Evolutionary conservation across 1,140 invertebrate species (phyloP).

Genomic region (Amyelois transitella): DNA sequence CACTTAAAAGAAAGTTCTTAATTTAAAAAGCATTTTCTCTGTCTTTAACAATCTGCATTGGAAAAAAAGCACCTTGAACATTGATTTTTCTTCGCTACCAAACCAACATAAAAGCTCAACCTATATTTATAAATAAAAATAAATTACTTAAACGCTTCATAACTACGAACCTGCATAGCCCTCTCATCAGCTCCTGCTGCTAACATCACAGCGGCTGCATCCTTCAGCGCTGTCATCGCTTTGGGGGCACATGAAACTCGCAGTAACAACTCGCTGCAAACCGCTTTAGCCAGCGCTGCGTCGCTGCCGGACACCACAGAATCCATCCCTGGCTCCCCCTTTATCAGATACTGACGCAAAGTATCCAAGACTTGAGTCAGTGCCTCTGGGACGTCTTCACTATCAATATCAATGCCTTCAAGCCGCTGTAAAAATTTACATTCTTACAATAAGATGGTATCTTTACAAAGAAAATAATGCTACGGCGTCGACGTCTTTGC

Average conservation of each 20-base stretch:
- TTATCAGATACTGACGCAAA: constrained; percentile 44
- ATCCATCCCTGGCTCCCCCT: constrained; percentile 13
- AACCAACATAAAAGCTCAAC: too few relatives aligned
- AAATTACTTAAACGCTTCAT: too few relatives aligned
- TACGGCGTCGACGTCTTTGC: too few relatives aligned
- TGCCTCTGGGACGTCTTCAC: constrained; percentile 51
- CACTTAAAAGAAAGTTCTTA: too few relatives aligned
- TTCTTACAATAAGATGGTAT: too few relatives aligned
- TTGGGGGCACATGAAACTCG: constrained; percentile 47
- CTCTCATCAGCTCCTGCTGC: constrained; percentile 49
- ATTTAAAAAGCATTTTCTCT: too few relatives aligned
- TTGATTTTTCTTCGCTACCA: too few relatives aligned
- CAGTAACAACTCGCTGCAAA: constrained; percentile 44
- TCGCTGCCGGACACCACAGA: constrained; percentile 24
- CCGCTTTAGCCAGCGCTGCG: constrained; percentile 32
- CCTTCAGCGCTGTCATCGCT: constrained; percentile 38
- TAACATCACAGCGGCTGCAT: constrained; percentile 40
- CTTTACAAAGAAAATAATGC: too few relatives aligned
- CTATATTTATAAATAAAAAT: too few relatives aligned
- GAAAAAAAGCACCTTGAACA: too few relatives aligned
- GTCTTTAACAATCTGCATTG: too few relatives aligned
- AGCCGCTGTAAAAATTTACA: constrained; percentile 42
- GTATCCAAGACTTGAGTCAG: constrained; percentile 48
- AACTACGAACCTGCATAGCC: constrained; percentile 38
- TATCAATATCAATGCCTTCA: constrained; percentile 56